Conservation (phyloP, 2,113 vertebrate species). For the Nibea coibor region DNA sequence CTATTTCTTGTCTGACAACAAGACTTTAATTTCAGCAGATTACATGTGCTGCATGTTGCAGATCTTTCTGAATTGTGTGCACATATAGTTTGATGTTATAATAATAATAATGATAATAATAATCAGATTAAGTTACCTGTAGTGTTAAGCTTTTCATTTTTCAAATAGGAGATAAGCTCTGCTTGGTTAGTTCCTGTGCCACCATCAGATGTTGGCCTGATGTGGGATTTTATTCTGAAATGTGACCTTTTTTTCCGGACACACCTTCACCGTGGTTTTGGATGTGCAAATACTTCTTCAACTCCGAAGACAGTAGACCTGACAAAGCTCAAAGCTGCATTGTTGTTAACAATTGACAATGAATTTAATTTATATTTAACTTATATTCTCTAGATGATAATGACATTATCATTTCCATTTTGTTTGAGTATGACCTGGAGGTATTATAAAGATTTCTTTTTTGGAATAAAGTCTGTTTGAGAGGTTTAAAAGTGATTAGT, state of each 20-base stretch:
- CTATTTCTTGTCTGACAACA: slow-evolving; percentile 21
- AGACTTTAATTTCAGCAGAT: slow-evolving; percentile 35
- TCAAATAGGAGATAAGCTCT: slow-evolving; percentile 26
- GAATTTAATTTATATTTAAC: slow-evolving; percentile 71
- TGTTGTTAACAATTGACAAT: slow-evolving; percentile 47
- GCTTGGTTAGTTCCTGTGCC: background rate
- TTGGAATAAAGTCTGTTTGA: slow-evolving; percentile 72
- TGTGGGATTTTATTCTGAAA: slow-evolving; percentile 52
- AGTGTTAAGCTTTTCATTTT: slow-evolving; percentile 33
- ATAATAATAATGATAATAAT: slow-evolving; percentile 1
- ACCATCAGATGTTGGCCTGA: slow-evolving; percentile 22
- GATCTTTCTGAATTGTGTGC: slow-evolving; percentile 47
- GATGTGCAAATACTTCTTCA: slow-evolving; percentile 26
- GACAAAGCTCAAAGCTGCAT: slow-evolving; percentile 56
- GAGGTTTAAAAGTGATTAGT: slow-evolving; percentile 16
- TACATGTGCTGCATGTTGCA: slow-evolving; percentile 56
- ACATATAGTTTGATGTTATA: slow-evolving; percentile 26
- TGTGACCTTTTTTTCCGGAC: slow-evolving; percentile 36
- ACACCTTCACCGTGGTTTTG: slow-evolving; percentile 18
- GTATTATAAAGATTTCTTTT: slow-evolving; percentile 54
- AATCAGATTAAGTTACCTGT: slow-evolving; percentile 22
- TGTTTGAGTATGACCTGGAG: slow-evolving; percentile 56
- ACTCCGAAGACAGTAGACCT: background rate
- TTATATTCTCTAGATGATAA: slow-evolving; percentile 61
- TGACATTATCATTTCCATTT: slow-evolving; percentile 30